Percentiles rank a stretch among this genome's conserved stretches.
phyloP scores from a whole-genome alignment of 2,888 invertebrate genomes.

The Trichopria drosophilae region DNA sequence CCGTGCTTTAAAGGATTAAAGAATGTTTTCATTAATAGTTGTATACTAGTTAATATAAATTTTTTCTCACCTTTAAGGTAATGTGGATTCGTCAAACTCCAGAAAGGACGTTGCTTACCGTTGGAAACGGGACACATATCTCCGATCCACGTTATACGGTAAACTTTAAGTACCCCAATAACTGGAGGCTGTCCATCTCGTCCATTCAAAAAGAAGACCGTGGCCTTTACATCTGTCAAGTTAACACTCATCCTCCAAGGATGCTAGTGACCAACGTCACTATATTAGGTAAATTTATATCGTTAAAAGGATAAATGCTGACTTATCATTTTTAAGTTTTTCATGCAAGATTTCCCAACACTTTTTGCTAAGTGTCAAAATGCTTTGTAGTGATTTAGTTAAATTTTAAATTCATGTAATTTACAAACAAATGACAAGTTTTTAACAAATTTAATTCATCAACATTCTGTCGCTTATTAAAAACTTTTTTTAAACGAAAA shows the following conservation, averaged over 20 bases:
- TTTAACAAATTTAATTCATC: too few species aligned
- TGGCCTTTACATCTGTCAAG: constrained; percentile 79
- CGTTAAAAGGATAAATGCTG: too few species aligned
- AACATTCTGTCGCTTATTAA: too few species aligned
- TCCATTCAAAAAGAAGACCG: constrained; percentile 72
- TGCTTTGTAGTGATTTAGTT: too few species aligned
- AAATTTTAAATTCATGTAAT: too few species aligned
- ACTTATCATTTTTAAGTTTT: neutral
- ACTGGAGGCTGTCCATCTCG: constrained; percentile 72
- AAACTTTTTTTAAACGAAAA: too few species aligned
- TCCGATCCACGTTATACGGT: constrained; percentile 68
- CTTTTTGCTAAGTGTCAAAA: neutral
- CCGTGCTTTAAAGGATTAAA: too few species aligned
- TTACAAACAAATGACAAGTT: neutral
- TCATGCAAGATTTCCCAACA: neutral
- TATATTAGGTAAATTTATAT: constrained; percentile 66
- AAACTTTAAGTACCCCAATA: constrained; percentile 72
- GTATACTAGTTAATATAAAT: too few species aligned
- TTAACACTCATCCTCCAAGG: constrained; percentile 78
- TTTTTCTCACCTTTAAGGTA: constrained; percentile 64
- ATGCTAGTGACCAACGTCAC: constrained; percentile 76
- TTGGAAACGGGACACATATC: constrained; percentile 67
- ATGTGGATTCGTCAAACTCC: constrained; percentile 70
- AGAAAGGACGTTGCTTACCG: constrained; percentile 68
- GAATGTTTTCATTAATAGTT: too few species aligned